Evolutionary conservation across 2,113 vertebrate species (phyloP).

Genomic region (Smithornis capensis): DNA sequence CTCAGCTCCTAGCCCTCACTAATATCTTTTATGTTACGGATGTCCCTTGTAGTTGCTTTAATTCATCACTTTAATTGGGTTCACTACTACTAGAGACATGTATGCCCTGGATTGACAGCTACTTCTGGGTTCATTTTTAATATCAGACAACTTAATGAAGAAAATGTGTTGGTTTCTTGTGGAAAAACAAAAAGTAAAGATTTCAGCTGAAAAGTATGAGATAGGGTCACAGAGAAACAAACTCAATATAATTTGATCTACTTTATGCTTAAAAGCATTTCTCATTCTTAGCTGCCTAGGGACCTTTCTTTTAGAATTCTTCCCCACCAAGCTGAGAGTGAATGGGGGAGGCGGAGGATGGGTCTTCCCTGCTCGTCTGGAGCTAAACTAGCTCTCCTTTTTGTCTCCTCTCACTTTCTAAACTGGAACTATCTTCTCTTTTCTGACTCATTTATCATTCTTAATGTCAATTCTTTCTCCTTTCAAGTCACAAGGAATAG

Average conservation of each 20-base stretch:
- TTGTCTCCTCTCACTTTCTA: not conserved
- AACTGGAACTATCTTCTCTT: not conserved
- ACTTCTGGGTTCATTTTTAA: not conserved
- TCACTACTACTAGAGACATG: not conserved
- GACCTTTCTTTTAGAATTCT: not conserved
- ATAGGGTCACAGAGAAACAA: not conserved
- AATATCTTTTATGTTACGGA: accelerated
- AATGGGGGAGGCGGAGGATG: accelerated
- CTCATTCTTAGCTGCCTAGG: not conserved
- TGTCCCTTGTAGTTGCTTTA: not conserved
- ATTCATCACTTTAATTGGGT: not conserved
- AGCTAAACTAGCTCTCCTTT: not conserved
- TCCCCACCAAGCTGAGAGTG: not conserved
- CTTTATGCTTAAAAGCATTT: not conserved
- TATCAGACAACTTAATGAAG: not conserved
- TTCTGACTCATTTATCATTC: not conserved
- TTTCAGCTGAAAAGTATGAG: not conserved
- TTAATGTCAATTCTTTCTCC: not conserved
- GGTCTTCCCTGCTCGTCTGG: accelerated
- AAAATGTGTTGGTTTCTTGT: not conserved
- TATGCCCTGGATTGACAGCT: not conserved
- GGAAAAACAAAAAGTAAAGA: not conserved
- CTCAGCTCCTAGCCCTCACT: not conserved
- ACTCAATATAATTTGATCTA: not conserved
- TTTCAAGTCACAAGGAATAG: not conserved